These are phyloP conservation scores for Cavia aperea DNA, from an alignment of 2,113 vertebrate genomes.

Conservation along the genomic window DNA sequence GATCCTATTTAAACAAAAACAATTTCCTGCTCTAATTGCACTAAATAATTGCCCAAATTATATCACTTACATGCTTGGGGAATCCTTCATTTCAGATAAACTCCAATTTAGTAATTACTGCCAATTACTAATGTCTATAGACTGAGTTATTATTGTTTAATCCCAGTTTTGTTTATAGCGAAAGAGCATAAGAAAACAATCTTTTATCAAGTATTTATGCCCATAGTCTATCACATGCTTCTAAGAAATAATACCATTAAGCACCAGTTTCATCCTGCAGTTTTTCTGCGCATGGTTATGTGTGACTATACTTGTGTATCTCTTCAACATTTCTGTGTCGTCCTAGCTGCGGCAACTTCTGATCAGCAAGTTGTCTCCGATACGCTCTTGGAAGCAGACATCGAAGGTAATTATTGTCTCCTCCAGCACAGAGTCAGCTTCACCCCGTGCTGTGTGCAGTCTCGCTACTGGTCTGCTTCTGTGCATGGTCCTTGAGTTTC, in stretches of 20 bases:
- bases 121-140: not conserved
- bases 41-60: slow-evolving; percentile 5
- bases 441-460: not conserved
- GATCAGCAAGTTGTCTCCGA: slow-evolving; percentile 36
- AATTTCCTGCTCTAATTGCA: not conserved
- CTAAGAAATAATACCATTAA: not conserved
- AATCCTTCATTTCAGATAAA: slow-evolving; percentile 16
- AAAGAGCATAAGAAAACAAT: not conserved
- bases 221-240: not conserved
- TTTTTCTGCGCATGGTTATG: not conserved
- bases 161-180: not conserved
- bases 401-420: slow-evolving; percentile 58
- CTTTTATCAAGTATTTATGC: not conserved
- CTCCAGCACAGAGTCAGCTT: not conserved
- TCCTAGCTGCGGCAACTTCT: slow-evolving; percentile 57
- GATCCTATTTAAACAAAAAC: not conserved
- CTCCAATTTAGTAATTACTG: not conserved
- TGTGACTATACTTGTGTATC: not conserved
- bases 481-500: not conserved
- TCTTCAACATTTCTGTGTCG: slow-evolving; percentile 15
- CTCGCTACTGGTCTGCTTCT: not conserved
- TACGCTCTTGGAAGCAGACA: slow-evolving; percentile 40
- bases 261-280: not conserved
- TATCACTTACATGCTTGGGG: not conserved
- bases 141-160: not conserved